Conservation (phyloP, 2,888 invertebrate genomes). For the Drosophila prolongata region DNA sequence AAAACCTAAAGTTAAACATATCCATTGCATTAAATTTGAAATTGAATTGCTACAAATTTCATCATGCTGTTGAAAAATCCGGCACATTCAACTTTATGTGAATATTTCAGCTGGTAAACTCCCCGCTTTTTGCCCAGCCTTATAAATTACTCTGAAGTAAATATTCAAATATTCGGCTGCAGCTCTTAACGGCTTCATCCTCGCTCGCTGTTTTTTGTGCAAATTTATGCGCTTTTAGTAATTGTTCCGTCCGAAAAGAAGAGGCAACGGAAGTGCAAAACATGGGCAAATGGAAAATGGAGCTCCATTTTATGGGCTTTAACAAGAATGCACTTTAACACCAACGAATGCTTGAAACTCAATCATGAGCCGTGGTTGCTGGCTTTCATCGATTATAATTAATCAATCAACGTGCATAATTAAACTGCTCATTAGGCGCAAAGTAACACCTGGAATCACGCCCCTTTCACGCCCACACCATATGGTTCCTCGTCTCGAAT, state of each 20-base stretch:
- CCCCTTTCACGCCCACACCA: no score
- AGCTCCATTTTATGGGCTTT: background rate
- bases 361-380: constrained; percentile 2
- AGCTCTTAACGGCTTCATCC: constrained; percentile 10
- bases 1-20: no score
- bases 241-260: constrained; percentile 19
- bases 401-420: constrained; percentile 75
- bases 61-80: background rate
- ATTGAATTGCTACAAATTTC: background rate
- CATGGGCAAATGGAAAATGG: constrained; percentile 30
- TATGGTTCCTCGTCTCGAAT: no score
- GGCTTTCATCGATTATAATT: constrained; percentile 57
- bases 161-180: constrained; percentile 26
- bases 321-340: background rate
- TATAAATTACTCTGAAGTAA: background rate
- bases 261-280: constrained; percentile 29
- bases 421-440: constrained; percentile 65
- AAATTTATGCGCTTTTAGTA: constrained; percentile 32
- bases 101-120: background rate
- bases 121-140: background rate
- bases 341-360: constrained; percentile 12
- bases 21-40: no score
- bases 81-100: background rate
- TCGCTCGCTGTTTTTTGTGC: constrained; percentile 2
- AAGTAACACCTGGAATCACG: constrained; percentile 14